Base-by-base conservation (phyloP, 2,797 vertebrate genomes). In the Danio jaintianensis region DNA sequence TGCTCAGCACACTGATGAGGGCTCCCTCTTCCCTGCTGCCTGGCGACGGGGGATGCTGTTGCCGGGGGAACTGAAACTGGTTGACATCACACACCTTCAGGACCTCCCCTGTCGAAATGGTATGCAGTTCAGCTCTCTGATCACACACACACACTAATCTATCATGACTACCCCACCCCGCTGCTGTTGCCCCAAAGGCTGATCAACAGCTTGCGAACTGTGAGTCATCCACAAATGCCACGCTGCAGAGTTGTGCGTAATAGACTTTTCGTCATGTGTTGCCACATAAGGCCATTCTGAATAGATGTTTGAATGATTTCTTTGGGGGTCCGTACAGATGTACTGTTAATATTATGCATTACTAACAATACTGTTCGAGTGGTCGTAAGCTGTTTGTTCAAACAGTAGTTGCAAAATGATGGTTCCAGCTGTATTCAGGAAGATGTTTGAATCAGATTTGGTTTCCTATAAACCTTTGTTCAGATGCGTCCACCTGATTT, bases 41-140 rank as follows among this genome's bases (percentile, higher is more conserved):
- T 66, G 48, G 89, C 75, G 84, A 89, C 86, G 48, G 50, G 29
- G 82, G 91, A 91, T 93, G 89, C 78, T 82, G 90, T 91, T 91
- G 85, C 90, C 83, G 67, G n/a, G 83, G 90, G 66, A 89, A 93
- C 86, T 56, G 86, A 83, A 86, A 83, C 66, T 85, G 84, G 86
- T 91, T 90, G 87, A 90, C 86, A 86, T 91, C 86, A 86, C 45
- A 84, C 75, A 58, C 71, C 82, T 74, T 86, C 45, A 86, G 85
- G 75, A 67, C 58, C 82, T 89, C 85, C 82, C 86, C 84, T 67
- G 36, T 82, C 75, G 81, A 86, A 79, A 88, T 69, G 58, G 53
- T 47, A 68, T 43, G 40, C 15, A 36, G n/a, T 72, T 58, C 38
- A 38, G 29, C 20, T 69, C 29, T 52, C 40, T 68, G 47, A 70